Base-by-base conservation (phyloP, 1,140 invertebrate species). In the Macrotrachela quadricornifera region DNA sequence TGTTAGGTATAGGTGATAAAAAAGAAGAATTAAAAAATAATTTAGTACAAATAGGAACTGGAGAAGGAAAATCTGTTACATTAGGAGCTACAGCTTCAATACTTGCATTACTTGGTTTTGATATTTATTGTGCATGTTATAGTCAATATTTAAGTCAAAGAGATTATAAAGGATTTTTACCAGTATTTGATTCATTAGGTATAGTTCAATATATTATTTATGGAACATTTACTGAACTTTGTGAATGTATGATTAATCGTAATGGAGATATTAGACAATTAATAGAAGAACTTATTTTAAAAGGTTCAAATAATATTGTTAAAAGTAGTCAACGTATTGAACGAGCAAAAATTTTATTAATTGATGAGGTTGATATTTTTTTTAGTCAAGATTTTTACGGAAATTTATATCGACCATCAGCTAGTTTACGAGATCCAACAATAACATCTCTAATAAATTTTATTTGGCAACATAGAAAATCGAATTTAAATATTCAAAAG, bases 311-410 rank as follows among this genome's bases (percentile, higher is more conserved):
- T 15, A 42, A 42, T 36, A 10, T 3, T 15, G 47, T 36, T 15
- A 42, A 42, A 42, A n/a, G n/a, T n/a, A n/a, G n/a, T 12, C 8
- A 37, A 16, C 3, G 10, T 16, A 4, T 8, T 8, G 15, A 14
- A 38, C n/a, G 30, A 10, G 9, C 18, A 14, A 49, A 37, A 49
- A 37, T 49, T 49, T 17, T 49, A 6, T 17, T 49, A 16, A 37
- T 49, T 40, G 47, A 49, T 40, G 47, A 49, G n/a, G 47, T 49
- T 11, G 47, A 49, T 17, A 16, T 49, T 9, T 49, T 49, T 49
- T 40, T 49, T 15, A 40, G 16, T 37, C 12, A 49, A 49, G 39
- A 49, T 15, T 40, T 49, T 15, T 49, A 15, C 9, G 47, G 47
- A 36, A 49, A 49, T 15, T 36, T 10, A 6, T 40, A 49, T 14